These are phyloP conservation scores for Sminthurides aquaticus DNA, from an alignment of 2,888 invertebrate genomes.

Conservation along the genomic window DNA sequence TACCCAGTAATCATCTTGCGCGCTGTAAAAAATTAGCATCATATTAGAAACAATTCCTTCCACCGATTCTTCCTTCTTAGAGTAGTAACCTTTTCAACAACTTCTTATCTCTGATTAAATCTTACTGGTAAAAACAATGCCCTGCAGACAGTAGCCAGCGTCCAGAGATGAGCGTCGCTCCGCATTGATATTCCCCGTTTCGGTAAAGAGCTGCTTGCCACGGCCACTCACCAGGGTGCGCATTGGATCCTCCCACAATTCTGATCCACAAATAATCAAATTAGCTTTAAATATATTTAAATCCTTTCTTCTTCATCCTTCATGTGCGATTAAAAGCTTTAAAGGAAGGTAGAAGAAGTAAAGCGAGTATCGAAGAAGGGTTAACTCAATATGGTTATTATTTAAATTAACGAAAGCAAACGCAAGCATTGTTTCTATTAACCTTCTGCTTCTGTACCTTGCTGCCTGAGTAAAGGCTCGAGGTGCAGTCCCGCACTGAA, in stretches of 20 bases:
- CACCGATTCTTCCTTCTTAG: not conserved
- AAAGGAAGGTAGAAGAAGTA: too few relatives aligned
- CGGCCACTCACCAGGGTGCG: slow-evolving; percentile 66
- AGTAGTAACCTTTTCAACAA: too few relatives aligned
- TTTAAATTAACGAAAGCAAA: too few relatives aligned
- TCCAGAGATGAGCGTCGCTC: slow-evolving; percentile 63
- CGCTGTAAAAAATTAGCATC: slow-evolving; percentile 49
- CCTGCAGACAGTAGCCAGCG: slow-evolving; percentile 72
- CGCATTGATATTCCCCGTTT: slow-evolving; percentile 77
- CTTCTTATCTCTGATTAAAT: too few relatives aligned
- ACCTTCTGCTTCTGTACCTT: slow-evolving; percentile 43
- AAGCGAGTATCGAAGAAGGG: too few relatives aligned
- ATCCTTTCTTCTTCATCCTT: too few relatives aligned
- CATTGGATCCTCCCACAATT: slow-evolving; percentile 72
- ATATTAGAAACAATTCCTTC: slow-evolving; percentile 4
- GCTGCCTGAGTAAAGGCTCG: slow-evolving; percentile 37
- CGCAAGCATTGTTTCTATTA: too few relatives aligned
- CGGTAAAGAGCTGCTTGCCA: slow-evolving; percentile 81
- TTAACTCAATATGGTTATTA: too few relatives aligned
- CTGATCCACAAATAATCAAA: slow-evolving; percentile 47
- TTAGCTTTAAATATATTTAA: not conserved
- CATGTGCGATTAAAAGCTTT: too few relatives aligned
- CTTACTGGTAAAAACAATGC: slow-evolving; percentile 73
- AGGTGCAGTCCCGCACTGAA: slow-evolving; percentile 57
- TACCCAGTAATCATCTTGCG: slow-evolving; percentile 69